A percentile compares a stretch with the other conserved stretches of the same genome.
Conservation (phyloP, 2,113 vertebrate species). For the Patagioenas fasciata region DNA sequence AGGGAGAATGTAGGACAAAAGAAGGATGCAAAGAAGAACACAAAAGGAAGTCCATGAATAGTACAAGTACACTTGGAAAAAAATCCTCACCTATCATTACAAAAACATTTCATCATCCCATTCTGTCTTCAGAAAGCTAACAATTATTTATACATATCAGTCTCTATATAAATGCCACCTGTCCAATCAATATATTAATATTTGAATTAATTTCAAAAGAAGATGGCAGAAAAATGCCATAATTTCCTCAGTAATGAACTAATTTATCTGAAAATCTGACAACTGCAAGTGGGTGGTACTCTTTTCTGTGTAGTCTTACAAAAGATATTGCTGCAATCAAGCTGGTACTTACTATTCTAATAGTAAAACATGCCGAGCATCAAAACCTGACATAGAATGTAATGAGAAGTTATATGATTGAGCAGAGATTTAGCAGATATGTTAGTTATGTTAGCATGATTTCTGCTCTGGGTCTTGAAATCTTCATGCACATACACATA, state of each 20-base stretch:
- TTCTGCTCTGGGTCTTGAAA: background rate
- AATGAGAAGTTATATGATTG: slow-evolving; percentile 37
- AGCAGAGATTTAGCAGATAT: slow-evolving; percentile 33
- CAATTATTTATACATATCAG: slow-evolving; percentile 58
- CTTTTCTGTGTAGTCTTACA: slow-evolving; percentile 38
- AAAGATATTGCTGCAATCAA: slow-evolving; percentile 55
- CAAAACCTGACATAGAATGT: slow-evolving; percentile 42
- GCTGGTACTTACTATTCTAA: slow-evolving; percentile 46
- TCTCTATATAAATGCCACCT: slow-evolving; percentile 51
- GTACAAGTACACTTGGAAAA: background rate
- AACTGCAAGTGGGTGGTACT: slow-evolving; percentile 58
- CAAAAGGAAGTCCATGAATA: slow-evolving; percentile 11
- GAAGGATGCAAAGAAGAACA: background rate
- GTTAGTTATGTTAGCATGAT: background rate
- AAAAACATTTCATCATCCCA: slow-evolving; percentile 22
- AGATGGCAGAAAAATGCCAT: background rate
- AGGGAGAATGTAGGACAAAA: background rate
- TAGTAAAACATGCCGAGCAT: slow-evolving; percentile 49
- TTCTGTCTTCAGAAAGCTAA: slow-evolving; percentile 42
- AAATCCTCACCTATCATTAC: slow-evolving; percentile 5
- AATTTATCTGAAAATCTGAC: slow-evolving; percentile 64
- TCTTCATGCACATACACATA: background rate
- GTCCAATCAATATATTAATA: slow-evolving; percentile 64
- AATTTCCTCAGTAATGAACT: slow-evolving; percentile 57
- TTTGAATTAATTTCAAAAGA: slow-evolving; percentile 60